These are phyloP conservation scores for Chorisops tibialis DNA, from an alignment of 2,888 invertebrate species.

Conservation along the genomic window DNA sequence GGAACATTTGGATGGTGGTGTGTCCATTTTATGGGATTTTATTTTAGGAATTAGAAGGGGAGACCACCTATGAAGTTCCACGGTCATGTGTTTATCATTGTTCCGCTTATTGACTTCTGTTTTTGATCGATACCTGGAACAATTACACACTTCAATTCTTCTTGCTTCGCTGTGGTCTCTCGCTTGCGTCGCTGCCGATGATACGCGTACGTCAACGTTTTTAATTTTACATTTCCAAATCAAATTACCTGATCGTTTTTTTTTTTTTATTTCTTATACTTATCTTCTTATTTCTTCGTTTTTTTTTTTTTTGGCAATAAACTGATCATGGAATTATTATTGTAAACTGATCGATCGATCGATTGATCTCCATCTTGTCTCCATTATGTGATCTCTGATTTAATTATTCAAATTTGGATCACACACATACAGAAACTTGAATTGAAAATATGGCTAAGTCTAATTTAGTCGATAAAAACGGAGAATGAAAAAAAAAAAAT, in stretches of 20 bases:
- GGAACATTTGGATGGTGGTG: slow-evolving; percentile 11
- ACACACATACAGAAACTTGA: not conserved
- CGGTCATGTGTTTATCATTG: slow-evolving; percentile 29
- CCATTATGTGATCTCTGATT: slow-evolving; percentile 13
- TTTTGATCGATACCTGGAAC: slow-evolving; percentile 26
- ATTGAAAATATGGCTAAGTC: not conserved
- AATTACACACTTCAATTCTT: slow-evolving; percentile 24
- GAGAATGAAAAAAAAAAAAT: not conserved
- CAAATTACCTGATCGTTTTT: too few species aligned
- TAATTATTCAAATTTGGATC: slow-evolving; percentile 23
- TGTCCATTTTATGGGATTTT: slow-evolving; percentile 31
- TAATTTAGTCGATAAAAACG: not conserved
- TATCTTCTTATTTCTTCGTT: too few species aligned
- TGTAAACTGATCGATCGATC: slow-evolving; percentile 6
- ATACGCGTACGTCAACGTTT: too few species aligned
- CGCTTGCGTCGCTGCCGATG: not conserved
- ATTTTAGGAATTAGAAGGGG: slow-evolving; percentile 32
- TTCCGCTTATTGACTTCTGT: slow-evolving; percentile 26
- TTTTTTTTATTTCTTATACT: too few species aligned
- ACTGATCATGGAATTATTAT: not conserved
- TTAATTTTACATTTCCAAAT: too few species aligned
- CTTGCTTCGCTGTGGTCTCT: slow-evolving; percentile 4
- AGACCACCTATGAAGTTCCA: slow-evolving; percentile 32
- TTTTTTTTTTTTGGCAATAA: too few species aligned
- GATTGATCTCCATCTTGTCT: slow-evolving; percentile 14